Conservation (phyloP, 1,140 invertebrate species). For the Apis florea region DNA sequence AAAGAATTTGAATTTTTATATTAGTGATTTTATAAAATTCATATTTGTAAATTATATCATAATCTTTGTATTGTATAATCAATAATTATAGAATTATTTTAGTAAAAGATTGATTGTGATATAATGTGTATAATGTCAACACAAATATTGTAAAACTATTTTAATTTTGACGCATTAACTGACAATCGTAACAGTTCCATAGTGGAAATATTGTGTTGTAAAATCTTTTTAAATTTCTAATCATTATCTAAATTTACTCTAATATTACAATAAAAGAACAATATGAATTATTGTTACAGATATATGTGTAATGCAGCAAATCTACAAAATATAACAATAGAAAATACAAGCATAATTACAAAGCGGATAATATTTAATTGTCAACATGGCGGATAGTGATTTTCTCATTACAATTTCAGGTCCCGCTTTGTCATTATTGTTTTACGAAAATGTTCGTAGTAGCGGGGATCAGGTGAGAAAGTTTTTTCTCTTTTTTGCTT, state of each 20-base stretch:
- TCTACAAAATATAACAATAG: background rate
- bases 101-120: background rate
- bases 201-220: background rate
- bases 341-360: slow-evolving; percentile 9
- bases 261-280: background rate
- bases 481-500: background rate
- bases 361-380: slow-evolving; percentile 47
- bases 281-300: background rate
- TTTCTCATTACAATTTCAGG: slow-evolving; percentile 79
- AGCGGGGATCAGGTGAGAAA: slow-evolving; percentile 81
- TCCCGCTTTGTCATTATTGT: slow-evolving; percentile 83
- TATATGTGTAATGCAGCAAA: background rate
- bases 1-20: background rate
- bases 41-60: background rate
- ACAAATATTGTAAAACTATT: background rate
- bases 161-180: background rate
- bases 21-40: background rate
- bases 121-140: background rate
- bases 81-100: background rate
- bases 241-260: background rate
- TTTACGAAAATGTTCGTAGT: slow-evolving; percentile 84
- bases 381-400: slow-evolving; percentile 75
- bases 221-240: background rate
- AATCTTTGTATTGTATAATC: background rate
- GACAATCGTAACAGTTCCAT: background rate